Base-by-base conservation (phyloP, 2,797 vertebrate genomes). In the Galaxias olidus region DNA sequence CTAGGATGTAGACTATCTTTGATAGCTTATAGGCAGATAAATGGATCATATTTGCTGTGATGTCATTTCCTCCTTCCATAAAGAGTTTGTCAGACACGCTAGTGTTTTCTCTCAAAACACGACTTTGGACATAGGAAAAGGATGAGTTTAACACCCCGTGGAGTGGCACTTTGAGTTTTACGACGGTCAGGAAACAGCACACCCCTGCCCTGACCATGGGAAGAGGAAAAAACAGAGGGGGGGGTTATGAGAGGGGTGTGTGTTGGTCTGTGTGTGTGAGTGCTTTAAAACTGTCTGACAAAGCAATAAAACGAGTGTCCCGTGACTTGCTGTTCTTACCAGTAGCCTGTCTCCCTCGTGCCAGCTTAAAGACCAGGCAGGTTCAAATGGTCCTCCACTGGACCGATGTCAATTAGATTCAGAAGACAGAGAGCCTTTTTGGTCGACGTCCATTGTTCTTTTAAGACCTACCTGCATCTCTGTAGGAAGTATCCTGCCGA, bases 51-150 rank as follows among this genome's bases (percentile, higher is more conserved):
- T 77, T 73, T 82, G 75, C 68, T 63, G 53, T 49, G 74, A 65
- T 75, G 72, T 75, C 65, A 72, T 85, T 83, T 79, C 68, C 73
- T 70, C 65, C 78, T 76, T 68, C 45, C 68, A 63, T 42, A 17
- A 59, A 58, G 62, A 61, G 44, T 20, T 42, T 44, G 68, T 64
- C 78, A 51, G 64, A 52, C 65, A 63, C 62, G 30, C 43, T 4
- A 67, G 60, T 9, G 6, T 85, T 81, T 77, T 67, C 68, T 67
- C 72, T 78, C 49, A 66, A 66, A 74, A 43, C 73, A 74, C 76
- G 70, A 81, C 75, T 62, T 66, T 63, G 73, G 71, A 61, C 20
- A 64, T 49, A 40, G 68, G 64, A 66, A 44, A 50, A 78, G 56
- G 30, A 68, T 65, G 55, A 71, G 45, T 63, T 69, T 12, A 0